Evolutionary conservation across 2,888 invertebrate species (phyloP).

Genomic region (Eristalis pertinax): DNA sequence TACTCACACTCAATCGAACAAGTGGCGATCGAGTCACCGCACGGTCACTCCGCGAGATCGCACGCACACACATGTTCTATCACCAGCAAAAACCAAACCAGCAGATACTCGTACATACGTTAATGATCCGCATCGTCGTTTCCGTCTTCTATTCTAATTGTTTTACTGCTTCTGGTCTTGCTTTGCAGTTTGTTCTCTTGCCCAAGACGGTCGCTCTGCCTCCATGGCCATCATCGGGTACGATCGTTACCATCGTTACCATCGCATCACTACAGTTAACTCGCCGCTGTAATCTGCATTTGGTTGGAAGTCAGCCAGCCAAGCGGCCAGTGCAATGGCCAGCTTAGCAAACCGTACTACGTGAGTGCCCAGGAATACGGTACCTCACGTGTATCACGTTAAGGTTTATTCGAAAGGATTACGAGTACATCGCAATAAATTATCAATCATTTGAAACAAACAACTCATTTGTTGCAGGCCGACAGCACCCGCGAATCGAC

Average conservation of each 20-base stretch:
- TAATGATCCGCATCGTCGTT: constrained; percentile 67
- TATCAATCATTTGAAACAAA: constrained; percentile 69
- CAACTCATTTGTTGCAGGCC: constrained; percentile 60
- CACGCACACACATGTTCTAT: constrained; percentile 50
- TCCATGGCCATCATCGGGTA: background rate
- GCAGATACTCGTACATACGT: constrained; percentile 39
- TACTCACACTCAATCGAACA: constrained; percentile 36
- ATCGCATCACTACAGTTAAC: constrained; percentile 34
- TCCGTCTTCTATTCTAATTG: constrained; percentile 69
- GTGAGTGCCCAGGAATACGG: constrained; percentile 62
- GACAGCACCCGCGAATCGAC: constrained; percentile 17
- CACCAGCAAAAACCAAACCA: constrained; percentile 20
- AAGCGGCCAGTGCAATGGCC: constrained; percentile 60
- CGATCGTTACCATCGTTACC: background rate
- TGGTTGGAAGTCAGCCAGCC: constrained; percentile 44
- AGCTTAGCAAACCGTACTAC: constrained; percentile 67
- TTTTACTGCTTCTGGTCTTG: constrained; percentile 65
- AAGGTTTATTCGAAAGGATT: constrained; percentile 64
- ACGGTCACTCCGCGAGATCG: background rate
- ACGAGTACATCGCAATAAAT: constrained; percentile 57
- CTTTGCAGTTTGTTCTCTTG: constrained; percentile 4
- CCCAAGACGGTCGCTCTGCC: constrained; percentile 17
- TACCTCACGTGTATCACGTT: constrained; percentile 69
- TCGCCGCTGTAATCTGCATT: constrained; percentile 49
- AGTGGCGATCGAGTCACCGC: constrained; percentile 34